These are phyloP conservation scores for Mycogona germanica DNA, from an alignment of 2,888 invertebrate genomes.

Conservation along the genomic window DNA sequence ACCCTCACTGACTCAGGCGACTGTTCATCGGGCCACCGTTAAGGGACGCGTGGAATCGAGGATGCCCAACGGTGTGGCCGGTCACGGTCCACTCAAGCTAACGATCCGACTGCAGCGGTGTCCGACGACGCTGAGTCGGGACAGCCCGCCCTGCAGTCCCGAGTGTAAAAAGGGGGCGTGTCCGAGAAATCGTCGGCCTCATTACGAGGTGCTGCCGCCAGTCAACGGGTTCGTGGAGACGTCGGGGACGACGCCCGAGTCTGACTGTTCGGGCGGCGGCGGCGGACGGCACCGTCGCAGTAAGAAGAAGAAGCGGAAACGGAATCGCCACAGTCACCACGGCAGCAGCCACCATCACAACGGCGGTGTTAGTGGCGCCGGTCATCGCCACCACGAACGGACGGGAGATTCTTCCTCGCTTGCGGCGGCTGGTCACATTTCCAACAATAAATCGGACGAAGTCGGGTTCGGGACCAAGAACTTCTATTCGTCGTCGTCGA, in stretches of 20 bases:
- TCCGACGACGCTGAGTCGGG: conserved; percentile 35
- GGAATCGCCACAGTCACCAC: not conserved
- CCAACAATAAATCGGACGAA: conserved; percentile 37
- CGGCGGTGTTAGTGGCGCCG: not conserved
- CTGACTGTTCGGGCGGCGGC: not conserved
- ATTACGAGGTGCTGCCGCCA: conserved; percentile 56
- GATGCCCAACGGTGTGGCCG: not conserved
- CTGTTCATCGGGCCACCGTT: no score
- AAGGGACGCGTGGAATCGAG: not conserved
- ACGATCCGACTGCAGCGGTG: conserved; percentile 78
- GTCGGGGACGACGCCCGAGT: no score
- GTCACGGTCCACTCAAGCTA: conserved; percentile 45
- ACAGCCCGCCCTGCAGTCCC: conserved; percentile 70
- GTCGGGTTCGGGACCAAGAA: conserved; percentile 31
- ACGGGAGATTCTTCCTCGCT: not conserved
- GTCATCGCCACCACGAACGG: no score
- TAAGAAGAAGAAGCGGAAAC: conserved; percentile 16
- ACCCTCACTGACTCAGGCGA: no score
- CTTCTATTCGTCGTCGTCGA: conserved; percentile 3
- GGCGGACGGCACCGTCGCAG: conserved; percentile 3
- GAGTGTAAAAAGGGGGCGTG: conserved; percentile 50
- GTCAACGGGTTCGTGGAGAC: conserved; percentile 32
- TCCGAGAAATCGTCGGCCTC: conserved; percentile 11
- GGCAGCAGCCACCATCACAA: not conserved
- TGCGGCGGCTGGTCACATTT: conserved; percentile 24